A percentile compares a stretch with the other conserved stretches of the same genome.
Conservation (phyloP, 2,797 vertebrate species). For the Intellagama lesueurii region DNA sequence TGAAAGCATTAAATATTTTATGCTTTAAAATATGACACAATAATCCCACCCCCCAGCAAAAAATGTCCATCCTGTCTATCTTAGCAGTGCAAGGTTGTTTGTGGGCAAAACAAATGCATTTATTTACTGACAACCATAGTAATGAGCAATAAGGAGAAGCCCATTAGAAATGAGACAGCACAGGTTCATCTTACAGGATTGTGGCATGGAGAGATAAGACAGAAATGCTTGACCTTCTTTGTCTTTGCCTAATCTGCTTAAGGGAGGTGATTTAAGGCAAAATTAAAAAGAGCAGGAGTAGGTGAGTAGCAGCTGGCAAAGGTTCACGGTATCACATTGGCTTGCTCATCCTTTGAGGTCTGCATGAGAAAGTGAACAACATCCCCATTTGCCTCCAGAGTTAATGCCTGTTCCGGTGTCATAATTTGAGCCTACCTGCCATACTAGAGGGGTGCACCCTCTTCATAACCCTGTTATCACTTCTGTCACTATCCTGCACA, state of each 20-base stretch:
- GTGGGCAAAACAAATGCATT: constrained; percentile 7
- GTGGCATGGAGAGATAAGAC: neutral
- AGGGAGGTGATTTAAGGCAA: constrained; percentile 1
- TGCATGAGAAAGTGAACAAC: constrained; percentile 50
- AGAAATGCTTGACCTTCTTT: constrained; percentile 22
- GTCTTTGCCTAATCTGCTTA: neutral
- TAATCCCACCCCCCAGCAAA: constrained; percentile 35
- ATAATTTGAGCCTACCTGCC: constrained; percentile 33
- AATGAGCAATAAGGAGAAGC: constrained; percentile 34
- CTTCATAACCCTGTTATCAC: too few species aligned
- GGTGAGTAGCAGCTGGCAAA: constrained; percentile 20
- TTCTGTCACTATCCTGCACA: too few species aligned
- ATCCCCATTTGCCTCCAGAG: constrained; percentile 44
- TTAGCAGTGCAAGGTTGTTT: constrained; percentile 9
- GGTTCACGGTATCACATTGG: constrained; percentile 35
- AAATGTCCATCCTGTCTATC: constrained; percentile 49
- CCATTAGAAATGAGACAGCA: neutral
- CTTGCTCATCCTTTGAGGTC: constrained; percentile 56
- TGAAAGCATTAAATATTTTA: constrained; percentile 64
- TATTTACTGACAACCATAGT: constrained; percentile 3
- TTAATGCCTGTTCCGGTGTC: constrained; percentile 37
- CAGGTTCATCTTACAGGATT: constrained; percentile 4
- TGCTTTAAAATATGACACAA: constrained; percentile 42
- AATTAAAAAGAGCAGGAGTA: constrained; percentile 10
- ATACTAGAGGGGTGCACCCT: neutral